Evolutionary conservation across 2,113 vertebrate genomes (phyloP).

Genomic region (Takifugu flavidus): DNA sequence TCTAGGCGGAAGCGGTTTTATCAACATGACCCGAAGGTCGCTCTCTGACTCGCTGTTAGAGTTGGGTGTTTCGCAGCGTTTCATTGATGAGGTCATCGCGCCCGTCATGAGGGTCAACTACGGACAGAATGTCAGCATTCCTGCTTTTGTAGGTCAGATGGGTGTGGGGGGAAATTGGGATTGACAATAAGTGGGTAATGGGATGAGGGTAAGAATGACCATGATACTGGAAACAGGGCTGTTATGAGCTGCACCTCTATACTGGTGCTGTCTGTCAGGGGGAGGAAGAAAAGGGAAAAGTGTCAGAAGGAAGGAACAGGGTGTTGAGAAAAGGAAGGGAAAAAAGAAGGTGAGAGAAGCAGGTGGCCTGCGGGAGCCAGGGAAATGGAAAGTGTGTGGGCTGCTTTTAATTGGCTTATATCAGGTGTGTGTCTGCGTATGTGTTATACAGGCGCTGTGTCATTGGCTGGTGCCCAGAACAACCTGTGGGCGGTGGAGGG

Average conservation of each 20-base stretch:
- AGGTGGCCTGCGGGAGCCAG: conserved; percentile 30
- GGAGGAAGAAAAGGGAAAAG: conserved; percentile 4
- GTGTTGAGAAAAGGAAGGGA: conserved; percentile 24
- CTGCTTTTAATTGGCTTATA: conserved; percentile 49
- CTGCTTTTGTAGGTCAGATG: conserved; percentile 89
- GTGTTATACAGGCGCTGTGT: conserved; percentile 85
- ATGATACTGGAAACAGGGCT: not conserved
- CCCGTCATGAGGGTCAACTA: conserved; percentile 93
- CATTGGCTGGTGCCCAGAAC: conserved; percentile 87
- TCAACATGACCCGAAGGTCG: conserved; percentile 92
- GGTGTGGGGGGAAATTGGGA: conserved; percentile 3
- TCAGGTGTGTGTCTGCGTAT: conserved; percentile 22
- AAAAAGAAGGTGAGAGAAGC: conserved; percentile 40
- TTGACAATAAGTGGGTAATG: not conserved
- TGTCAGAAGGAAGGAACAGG: conserved; percentile 8
- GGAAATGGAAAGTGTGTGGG: conserved; percentile 43
- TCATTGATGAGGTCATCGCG: conserved; percentile 91
- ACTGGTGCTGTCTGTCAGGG: conserved; percentile 17
- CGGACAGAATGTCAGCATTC: conserved; percentile 88
- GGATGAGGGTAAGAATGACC: not conserved
- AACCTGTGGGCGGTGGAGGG: conserved; percentile 96
- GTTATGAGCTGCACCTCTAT: not conserved
- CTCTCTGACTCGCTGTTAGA: conserved; percentile 90
- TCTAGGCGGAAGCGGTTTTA: conserved; percentile 85
- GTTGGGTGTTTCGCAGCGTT: conserved; percentile 91